Conservation (phyloP, 2,113 vertebrate species). For the Sturnira hondurensis region DNA sequence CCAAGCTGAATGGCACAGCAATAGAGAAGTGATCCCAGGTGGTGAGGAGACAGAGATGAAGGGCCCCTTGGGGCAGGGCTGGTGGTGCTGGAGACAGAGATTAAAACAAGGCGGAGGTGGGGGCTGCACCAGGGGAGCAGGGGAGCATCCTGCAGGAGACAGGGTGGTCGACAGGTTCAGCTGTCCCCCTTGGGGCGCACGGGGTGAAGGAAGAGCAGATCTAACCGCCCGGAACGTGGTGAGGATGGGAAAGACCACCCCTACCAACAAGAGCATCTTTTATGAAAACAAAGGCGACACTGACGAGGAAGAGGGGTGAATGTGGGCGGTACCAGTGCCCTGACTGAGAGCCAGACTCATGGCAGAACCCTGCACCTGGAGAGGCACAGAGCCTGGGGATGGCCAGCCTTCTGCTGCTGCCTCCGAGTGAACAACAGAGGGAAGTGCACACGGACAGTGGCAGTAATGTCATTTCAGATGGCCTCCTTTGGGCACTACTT, state of each 20-base stretch:
- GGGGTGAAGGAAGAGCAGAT: rapidly evolving
- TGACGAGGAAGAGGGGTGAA: not conserved
- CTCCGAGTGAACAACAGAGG: rapidly evolving
- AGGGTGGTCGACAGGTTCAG: not conserved
- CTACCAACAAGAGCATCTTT: not conserved
- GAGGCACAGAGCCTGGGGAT: not conserved
- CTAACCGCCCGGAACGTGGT: not conserved
- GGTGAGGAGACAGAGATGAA: not conserved
- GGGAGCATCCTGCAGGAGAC: not conserved
- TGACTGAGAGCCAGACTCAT: not conserved
- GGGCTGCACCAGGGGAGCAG: not conserved
- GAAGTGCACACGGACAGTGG: not conserved
- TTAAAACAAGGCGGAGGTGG: not conserved
- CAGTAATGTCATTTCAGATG: not conserved
- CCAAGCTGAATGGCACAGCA: not conserved
- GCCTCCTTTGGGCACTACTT: not conserved
- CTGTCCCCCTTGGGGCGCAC: not conserved
- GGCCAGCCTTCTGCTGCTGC: not conserved
- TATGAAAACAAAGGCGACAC: not conserved
- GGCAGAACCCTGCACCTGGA: not conserved
- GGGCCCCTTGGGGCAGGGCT: not conserved
- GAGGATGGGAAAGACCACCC: not conserved
- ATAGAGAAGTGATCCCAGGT: not conserved
- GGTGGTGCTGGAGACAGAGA: not conserved
- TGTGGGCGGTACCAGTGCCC: not conserved